Base-by-base conservation (phyloP, 2,888 invertebrate species). In the Sinhomidia bicolor region DNA sequence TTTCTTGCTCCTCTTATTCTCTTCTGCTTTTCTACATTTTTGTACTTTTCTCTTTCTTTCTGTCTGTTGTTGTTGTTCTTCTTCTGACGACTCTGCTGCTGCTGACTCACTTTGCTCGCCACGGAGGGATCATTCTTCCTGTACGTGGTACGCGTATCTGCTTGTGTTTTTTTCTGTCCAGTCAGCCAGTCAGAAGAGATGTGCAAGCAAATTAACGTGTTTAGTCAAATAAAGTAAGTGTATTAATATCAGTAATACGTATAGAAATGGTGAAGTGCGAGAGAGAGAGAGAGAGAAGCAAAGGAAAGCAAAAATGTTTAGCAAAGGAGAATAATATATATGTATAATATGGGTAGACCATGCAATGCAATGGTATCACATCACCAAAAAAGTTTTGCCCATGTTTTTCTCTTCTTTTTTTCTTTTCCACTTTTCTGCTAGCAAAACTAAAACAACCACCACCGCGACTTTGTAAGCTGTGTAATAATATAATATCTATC, bases 51-150 rank as follows among this genome's bases (percentile, higher is more conserved):
- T 71, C 17, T 60, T 68, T 79, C 65, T 79, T 36, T 80, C 47
- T 60, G 23, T 71, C 23, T 85, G 62, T 74, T 26, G 36, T 74
- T 74, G 14, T 20, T 23, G 41, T 74, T 74, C 32, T 20, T 60
- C 60, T 20, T 5, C 6, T 47, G 47, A 47, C 47, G 54, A 14
- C 41, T 74, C 36, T 47, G 5, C n/a, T 47, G 47, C 10, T n/a
- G 78, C 51, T 82, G 88, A 88, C 78, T 88, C 88, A 88, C 87
- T 81, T 71, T 76, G 81, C 86, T 1, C 62, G 4, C 4, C 17
- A n/a, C 10, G 74, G 14, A 9, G 68, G 78, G 82, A 88, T 88
- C 82, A 88, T 88, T 78, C 88, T 88, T 83, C 82, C 88, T 83
- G 78, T 88, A 81, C 81, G 76, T 87, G 87, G 62, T 81, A 65